phyloP scores from a whole-genome alignment of 2,113 vertebrate species.

The Leuciscus idus region DNA sequence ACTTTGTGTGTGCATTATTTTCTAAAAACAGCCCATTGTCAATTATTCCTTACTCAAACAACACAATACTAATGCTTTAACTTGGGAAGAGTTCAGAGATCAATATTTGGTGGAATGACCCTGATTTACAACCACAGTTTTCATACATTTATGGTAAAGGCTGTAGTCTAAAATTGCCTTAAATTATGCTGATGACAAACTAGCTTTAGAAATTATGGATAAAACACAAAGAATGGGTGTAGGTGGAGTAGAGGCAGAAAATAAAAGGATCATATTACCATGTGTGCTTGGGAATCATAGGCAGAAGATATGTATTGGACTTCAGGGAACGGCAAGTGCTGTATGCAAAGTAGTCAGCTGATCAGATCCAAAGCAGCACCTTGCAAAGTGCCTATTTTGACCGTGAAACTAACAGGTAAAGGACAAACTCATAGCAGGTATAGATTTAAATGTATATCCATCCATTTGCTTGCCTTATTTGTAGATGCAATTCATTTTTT shows the following conservation, averaged over 20 bases:
- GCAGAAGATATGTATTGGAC: neutral
- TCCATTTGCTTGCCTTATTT: neutral
- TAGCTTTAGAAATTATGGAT: neutral
- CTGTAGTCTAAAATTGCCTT: neutral
- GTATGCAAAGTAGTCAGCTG: neutral
- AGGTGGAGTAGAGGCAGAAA: neutral
- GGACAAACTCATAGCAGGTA: neutral
- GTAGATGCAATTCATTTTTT: too few relatives aligned
- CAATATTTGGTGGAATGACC: too few relatives aligned
- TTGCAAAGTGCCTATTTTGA: neutral
- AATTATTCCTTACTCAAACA: too few relatives aligned
- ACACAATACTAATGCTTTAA: too few relatives aligned
- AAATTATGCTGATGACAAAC: neutral
- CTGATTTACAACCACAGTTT: too few relatives aligned
- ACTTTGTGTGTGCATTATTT: too few relatives aligned
- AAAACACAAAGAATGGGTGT: neutral
- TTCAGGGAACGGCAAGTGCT: neutral
- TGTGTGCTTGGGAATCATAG: neutral
- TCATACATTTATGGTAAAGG: neutral
- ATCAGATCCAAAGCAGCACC: constrained; percentile 16
- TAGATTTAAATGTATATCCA: neutral
- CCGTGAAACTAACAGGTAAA: neutral
- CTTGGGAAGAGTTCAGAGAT: too few relatives aligned
- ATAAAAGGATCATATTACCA: neutral
- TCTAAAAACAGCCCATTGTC: too few relatives aligned